Base-by-base conservation (phyloP, 2,113 vertebrate species). In the Bombycilla garrulus region DNA sequence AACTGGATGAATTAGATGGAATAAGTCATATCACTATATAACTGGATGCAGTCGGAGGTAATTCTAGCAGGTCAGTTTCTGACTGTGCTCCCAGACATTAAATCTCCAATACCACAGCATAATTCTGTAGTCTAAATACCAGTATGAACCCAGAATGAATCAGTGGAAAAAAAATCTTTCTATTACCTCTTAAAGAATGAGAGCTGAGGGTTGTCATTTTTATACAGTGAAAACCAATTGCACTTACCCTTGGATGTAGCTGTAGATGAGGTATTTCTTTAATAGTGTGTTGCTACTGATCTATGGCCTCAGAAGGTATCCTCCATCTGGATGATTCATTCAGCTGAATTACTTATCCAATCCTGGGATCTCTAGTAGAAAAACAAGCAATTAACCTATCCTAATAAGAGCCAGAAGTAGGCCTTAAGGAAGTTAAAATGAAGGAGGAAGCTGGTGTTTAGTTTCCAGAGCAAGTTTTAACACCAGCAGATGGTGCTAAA, bases 401-500 rank as follows among this genome's bases (percentile, higher is more conserved):
- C 84, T 96, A 96, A 96, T 90, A 95, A 81, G 82, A 97, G 87
- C 57, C 89, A 97, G 91, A 93, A 97, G 58, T 1, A 90, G 76
- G 36, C 64, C 88, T 92, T 81, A 47, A 94, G 74, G 93, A 86
- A 83, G 92, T 94, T 45, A 64, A 97, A 96, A 82, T 73, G 82
- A 95, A 90, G 85, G 74, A 94, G 67, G 88, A 94, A 89, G 88
- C 86, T 94, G 69, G 65, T 73, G 62, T 95, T 96, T 74, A 85
- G 93, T 97, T 96, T 94, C 85, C 88, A 95, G 91, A 97, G 87
- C 81, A 96, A 97, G 95, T 97, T 97, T 97, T 96, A 96, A 96
- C 92, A 96, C 98, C 98, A 98, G 98, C 98, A 99, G 99, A 98
- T 99, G 99, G 98, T 97, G 98, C 98, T 98, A 98, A 98, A 98